Conservation (phyloP, 1,140 invertebrate genomes). For the Drosophila truncata region DNA sequence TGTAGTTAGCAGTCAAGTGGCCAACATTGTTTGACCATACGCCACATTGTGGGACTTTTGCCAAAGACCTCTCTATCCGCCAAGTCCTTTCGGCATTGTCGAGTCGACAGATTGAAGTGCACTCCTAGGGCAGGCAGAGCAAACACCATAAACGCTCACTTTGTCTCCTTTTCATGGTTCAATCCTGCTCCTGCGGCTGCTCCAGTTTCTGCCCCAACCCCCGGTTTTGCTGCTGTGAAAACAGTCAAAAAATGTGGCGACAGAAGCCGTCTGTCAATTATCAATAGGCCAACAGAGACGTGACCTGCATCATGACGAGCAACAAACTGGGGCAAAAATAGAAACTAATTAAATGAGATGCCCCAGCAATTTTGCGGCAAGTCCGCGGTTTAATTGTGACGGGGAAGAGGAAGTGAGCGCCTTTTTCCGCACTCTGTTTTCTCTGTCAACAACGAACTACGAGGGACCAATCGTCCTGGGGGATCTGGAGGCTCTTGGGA, state of each 20-base stretch:
- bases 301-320: slow-evolving; percentile 44
- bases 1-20: slow-evolving; percentile 34
- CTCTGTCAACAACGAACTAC: neutral
- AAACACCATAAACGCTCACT: slow-evolving; percentile 24
- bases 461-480: slow-evolving; percentile 50
- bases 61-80: slow-evolving; percentile 8
- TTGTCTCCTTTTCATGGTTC: slow-evolving; percentile 17
- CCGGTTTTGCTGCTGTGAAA: slow-evolving; percentile 15
- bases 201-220: neutral
- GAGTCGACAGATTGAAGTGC: slow-evolving; percentile 38
- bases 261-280: slow-evolving; percentile 43
- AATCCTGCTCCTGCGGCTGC: neutral
- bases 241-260: slow-evolving; percentile 72
- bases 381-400: slow-evolving; percentile 27
- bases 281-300: slow-evolving; percentile 65
- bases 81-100: slow-evolving; percentile 26
- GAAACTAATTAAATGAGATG: slow-evolving; percentile 67
- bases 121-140: slow-evolving; percentile 17
- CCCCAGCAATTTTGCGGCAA: slow-evolving; percentile 42
- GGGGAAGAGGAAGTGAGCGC: neutral
- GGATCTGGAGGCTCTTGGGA: slow-evolving; percentile 1
- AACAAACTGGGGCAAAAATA: slow-evolving; percentile 37
- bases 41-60: slow-evolving; percentile 16
- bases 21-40: slow-evolving; percentile 49
- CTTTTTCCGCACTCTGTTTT: neutral